phyloP scores from a whole-genome alignment of 2,888 invertebrate genomes.

The Xanthostigma xanthostigma region DNA sequence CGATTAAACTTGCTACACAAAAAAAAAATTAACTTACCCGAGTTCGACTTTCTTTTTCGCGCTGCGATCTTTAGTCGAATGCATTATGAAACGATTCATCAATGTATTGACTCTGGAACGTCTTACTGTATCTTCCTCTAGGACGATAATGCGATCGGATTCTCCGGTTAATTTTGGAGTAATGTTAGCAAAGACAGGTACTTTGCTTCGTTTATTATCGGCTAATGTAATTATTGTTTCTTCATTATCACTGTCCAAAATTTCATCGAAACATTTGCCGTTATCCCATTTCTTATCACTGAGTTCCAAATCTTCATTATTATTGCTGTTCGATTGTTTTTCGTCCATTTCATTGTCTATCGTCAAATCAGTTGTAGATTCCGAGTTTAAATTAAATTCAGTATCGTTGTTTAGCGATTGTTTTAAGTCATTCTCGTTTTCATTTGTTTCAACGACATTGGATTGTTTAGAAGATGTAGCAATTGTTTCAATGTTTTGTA shows the following conservation, averaged over 20 bases:
- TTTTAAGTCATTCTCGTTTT: constrained; percentile 14
- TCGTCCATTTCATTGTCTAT: neutral
- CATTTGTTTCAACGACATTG: too few relatives aligned
- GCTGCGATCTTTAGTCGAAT: constrained; percentile 39
- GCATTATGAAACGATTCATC: constrained; percentile 55
- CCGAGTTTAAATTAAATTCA: neutral
- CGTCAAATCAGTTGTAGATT: neutral
- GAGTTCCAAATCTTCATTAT: neutral
- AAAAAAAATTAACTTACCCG: constrained; percentile 28
- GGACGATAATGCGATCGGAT: constrained; percentile 41
- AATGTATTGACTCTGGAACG: constrained; percentile 47
- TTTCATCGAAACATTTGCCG: constrained; percentile 6
- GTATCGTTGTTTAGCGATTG: neutral
- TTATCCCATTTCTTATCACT: neutral
- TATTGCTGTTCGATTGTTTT: neutral
- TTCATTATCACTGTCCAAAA: constrained; percentile 6
- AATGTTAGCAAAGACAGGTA: constrained; percentile 14
- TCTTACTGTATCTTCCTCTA: constrained; percentile 33
- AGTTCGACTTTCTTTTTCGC: constrained; percentile 40
- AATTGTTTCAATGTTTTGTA: too few relatives aligned
- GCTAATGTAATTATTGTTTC: constrained; percentile 4
- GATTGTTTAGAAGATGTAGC: too few relatives aligned
- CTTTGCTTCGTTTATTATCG: constrained; percentile 8
- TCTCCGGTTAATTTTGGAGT: constrained; percentile 37
- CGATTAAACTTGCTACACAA: neutral